Conservation (phyloP, 30 jellyfish, hydroid and myxozoan species). For the Hydractinia symbiolongicarpus region DNA sequence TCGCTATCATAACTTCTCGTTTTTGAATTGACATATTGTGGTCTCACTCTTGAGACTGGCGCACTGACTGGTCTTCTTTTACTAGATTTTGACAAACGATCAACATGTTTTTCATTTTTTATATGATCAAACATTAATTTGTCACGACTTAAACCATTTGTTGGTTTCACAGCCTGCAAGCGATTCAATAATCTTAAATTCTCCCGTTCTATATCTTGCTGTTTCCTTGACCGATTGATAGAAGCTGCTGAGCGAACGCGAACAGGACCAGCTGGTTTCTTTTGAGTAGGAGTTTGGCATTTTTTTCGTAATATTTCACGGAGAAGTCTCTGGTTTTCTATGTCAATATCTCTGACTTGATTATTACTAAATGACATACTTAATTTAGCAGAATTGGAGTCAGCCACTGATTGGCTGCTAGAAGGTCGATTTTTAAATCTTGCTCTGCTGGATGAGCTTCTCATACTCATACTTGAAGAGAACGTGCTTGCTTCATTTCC, state of each 20-base stretch:
- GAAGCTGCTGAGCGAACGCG: slow-evolving; percentile 68
- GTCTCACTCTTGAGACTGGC: neutral
- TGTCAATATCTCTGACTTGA: slow-evolving; percentile 73
- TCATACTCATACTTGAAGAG: neutral
- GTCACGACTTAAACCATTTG: slow-evolving; percentile 58
- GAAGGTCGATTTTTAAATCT: neutral
- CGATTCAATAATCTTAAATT: slow-evolving; percentile 49
- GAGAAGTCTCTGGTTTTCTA: slow-evolving; percentile 78
- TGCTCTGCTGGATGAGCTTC: slow-evolving; percentile 15
- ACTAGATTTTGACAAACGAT: slow-evolving; percentile 44
- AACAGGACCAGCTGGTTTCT: slow-evolving; percentile 36
- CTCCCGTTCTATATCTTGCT: slow-evolving; percentile 77
- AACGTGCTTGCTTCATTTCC: neutral
- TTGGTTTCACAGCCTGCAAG: slow-evolving; percentile 77
- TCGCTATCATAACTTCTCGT: neutral
- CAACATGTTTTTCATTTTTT: slow-evolving; percentile 40
- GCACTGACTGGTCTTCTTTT: slow-evolving; percentile 56
- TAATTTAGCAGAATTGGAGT: slow-evolving; percentile 13
- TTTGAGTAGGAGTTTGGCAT: slow-evolving; percentile 23
- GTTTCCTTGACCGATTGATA: slow-evolving; percentile 59
- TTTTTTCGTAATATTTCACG: slow-evolving; percentile 50
- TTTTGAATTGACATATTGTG: neutral
- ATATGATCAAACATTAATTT: slow-evolving; percentile 55
- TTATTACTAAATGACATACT: slow-evolving; percentile 71
- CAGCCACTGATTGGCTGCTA: neutral